Evolutionary conservation across 2,797 vertebrate species (phyloP).

Genomic region (Phoeniculus purpureus): DNA sequence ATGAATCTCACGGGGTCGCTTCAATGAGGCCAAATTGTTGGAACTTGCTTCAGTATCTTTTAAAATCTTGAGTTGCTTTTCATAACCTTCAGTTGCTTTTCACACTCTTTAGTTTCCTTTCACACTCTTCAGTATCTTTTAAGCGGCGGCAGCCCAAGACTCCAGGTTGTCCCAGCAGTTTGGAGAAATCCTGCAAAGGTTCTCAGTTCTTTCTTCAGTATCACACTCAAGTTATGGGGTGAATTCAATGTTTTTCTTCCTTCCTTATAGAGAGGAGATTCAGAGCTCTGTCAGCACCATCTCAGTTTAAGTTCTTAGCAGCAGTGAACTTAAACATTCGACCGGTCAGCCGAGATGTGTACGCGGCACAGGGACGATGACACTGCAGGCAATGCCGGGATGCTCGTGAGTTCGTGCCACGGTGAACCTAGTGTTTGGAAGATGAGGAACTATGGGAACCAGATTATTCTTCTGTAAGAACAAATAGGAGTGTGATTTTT

Average conservation of each 20-base stretch:
- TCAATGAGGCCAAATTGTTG: neutral
- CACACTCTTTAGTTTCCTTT: no score
- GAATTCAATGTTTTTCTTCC: neutral
- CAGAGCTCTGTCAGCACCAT: constrained; percentile 10
- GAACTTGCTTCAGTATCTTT: neutral
- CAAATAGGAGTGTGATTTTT: neutral
- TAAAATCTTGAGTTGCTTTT: no score
- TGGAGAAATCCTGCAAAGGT: neutral
- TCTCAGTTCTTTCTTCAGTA: neutral
- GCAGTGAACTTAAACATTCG: neutral
- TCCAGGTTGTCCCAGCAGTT: neutral
- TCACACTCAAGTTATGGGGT: neutral
- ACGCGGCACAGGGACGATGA: neutral
- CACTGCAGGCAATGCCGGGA: neutral
- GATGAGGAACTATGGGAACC: neutral
- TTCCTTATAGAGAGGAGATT: neutral
- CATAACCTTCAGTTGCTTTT: no score
- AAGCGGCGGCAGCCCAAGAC: neutral
- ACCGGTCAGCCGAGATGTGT: neutral
- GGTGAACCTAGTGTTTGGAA: constrained; percentile 32
- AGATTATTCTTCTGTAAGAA: neutral
- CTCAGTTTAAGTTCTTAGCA: constrained; percentile 14
- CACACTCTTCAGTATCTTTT: no score
- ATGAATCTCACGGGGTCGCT: neutral
- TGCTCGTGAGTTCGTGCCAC: neutral